A percentile compares a stretch with the other conserved stretches of the same genome.
Evolutionary conservation across 2,888 invertebrate species (phyloP).

Genomic region (Aelia acuminata): DNA sequence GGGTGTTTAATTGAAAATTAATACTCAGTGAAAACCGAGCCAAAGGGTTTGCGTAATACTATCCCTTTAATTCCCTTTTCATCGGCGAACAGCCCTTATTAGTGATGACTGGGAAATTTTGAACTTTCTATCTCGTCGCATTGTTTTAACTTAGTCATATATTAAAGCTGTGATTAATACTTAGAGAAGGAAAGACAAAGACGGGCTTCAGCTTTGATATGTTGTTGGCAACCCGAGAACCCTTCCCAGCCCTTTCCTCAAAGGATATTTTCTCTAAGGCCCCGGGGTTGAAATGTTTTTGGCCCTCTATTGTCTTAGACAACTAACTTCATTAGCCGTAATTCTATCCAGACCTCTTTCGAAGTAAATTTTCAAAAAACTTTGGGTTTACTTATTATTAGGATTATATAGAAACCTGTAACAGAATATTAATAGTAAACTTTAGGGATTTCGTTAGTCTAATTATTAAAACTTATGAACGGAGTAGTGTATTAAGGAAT

Average conservation of each 20-base stretch:
- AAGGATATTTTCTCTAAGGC: background rate
- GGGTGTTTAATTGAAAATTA: background rate
- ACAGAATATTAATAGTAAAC: background rate
- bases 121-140: background rate
- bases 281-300: background rate
- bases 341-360: background rate
- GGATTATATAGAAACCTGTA: background rate
- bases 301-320: background rate
- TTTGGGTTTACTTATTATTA: background rate
- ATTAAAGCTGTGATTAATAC: conserved; percentile 14
- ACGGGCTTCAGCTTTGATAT: conserved; percentile 1
- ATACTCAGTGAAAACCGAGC: background rate
- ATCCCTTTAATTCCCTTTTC: background rate
- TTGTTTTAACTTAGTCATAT: conserved; percentile 22
- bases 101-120: background rate
- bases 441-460: no score
- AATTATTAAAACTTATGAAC: no score
- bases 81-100: background rate
- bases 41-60: background rate
- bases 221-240: conserved; percentile 10
- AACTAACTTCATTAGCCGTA: background rate
- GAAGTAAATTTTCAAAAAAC: background rate
- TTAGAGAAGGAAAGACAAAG: background rate
- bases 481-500: no score
- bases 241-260: background rate